Base-by-base conservation (phyloP, 2,113 vertebrate species). In the Cavia porcellus region DNA sequence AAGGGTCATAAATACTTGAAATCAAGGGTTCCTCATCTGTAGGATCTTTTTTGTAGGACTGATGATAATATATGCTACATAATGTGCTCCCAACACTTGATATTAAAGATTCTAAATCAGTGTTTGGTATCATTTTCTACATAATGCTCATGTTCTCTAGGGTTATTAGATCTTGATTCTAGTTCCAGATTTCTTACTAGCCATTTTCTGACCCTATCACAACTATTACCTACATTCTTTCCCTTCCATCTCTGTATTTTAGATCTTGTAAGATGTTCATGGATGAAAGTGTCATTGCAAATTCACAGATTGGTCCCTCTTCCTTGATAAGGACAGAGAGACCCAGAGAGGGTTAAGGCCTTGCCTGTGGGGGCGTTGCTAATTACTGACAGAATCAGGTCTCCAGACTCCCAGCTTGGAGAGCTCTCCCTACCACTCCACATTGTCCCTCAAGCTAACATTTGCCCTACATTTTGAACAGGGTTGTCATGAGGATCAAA, bases 371-470 rank as follows among this genome's bases (percentile, higher is more conserved):
- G 90, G 82, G 64, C 55, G 28, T 77, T 92, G 64, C 72, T 96
- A 97, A 97, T 97, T 97, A 91, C 85, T 83, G 96, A 96, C 92
- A 97, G 90, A 97, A 92, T 95, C 92, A 83, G 95, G 90, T 97
- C 97, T 96, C 96, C 68, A 92, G 95, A 90, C 82, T 86, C 89
- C 86, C 61, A 77, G 82, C 96, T 96, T 85, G 83, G 90, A 97
- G 59, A 77, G 8, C 77, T 45, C 57, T 81, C 90, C 82, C 52
- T 52, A 93, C 85, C 72, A 90, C 45, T 75, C 85, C 82, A 94
- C 70, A 80, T 94, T 94, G 92, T 96, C 97, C 97, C 95, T 97
- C 85, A 96, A 98, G 97, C 96, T 96, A 98, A 97, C 88, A 97
- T 96, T 95, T 97, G 96, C 94, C 95, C 92, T 97, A 97, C 94